phyloP scores from a whole-genome alignment of 92 coral and sea anemone genomes.

The Montipora capitata region DNA sequence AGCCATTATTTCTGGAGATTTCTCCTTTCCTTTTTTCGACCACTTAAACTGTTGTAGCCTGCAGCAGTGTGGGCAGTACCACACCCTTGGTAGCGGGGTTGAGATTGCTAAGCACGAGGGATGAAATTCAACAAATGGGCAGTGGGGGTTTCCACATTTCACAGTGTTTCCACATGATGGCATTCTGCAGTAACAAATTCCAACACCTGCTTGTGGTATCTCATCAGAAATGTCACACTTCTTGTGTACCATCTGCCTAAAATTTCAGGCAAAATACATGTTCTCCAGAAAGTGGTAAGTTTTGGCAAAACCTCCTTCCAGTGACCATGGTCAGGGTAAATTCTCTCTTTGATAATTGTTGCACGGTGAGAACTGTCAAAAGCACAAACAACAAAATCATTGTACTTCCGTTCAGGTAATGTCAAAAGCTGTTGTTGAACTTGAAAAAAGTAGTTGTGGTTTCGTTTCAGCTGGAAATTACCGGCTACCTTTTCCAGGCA shows the following conservation, averaged over 20 bases:
- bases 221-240: conserved; percentile 32
- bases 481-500: conserved; percentile 56
- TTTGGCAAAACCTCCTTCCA: conserved; percentile 69
- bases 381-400: conserved; percentile 77
- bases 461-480: conserved; percentile 40
- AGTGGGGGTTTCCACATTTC: too few relatives aligned
- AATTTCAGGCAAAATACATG: conserved; percentile 44
- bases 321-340: conserved; percentile 50
- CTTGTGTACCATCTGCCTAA: conserved; percentile 81
- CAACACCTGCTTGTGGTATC: conserved; percentile 39
- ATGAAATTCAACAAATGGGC: too few relatives aligned
- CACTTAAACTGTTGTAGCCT: conserved; percentile 14
- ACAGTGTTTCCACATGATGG: too few relatives aligned
- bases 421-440: neutral
- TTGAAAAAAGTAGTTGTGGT: neutral
- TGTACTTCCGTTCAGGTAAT: neutral
- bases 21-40: neutral
- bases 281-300: conserved; percentile 77
- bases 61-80: conserved; percentile 28
- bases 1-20: conserved; percentile 2
- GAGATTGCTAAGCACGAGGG: too few relatives aligned
- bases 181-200: conserved; percentile 75
- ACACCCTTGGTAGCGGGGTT: neutral
- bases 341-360: conserved; percentile 63
- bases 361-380: conserved; percentile 42